Conservation (phyloP, 35 echinoderm and acorn worm species). For the Hemicentrotus pulcherrimus region DNA sequence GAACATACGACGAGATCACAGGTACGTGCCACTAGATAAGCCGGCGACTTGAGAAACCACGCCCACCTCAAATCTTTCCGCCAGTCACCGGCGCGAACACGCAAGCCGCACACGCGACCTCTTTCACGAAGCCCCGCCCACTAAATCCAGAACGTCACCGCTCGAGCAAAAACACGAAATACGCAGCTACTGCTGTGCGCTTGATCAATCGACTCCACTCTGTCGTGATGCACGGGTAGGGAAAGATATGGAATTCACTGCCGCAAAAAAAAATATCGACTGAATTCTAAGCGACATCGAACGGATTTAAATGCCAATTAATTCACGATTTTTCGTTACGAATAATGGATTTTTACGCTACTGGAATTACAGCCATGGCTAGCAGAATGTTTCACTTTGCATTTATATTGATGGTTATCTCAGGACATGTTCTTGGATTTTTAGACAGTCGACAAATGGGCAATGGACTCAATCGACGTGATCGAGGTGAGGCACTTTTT, state of each 20-base stretch:
- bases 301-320: background rate
- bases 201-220: background rate
- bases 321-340: background rate
- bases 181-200: background rate
- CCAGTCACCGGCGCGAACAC: background rate
- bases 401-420: background rate
- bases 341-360: constrained; percentile 6
- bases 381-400: background rate
- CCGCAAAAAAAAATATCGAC: background rate
- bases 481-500: background rate
- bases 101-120: background rate
- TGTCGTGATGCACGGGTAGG: background rate
- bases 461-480: background rate
- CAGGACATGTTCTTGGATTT: background rate
- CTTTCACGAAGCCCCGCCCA: background rate
- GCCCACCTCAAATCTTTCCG: background rate
- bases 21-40: background rate
- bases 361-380: background rate
- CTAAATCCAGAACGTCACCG: background rate
- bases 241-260: background rate
- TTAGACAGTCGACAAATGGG: background rate
- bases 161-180: background rate
- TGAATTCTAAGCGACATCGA: background rate
- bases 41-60: background rate
- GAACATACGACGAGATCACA: background rate